phyloP scores from a whole-genome alignment of 1,140 invertebrate genomes.

The Drosophila kurseongensis region DNA sequence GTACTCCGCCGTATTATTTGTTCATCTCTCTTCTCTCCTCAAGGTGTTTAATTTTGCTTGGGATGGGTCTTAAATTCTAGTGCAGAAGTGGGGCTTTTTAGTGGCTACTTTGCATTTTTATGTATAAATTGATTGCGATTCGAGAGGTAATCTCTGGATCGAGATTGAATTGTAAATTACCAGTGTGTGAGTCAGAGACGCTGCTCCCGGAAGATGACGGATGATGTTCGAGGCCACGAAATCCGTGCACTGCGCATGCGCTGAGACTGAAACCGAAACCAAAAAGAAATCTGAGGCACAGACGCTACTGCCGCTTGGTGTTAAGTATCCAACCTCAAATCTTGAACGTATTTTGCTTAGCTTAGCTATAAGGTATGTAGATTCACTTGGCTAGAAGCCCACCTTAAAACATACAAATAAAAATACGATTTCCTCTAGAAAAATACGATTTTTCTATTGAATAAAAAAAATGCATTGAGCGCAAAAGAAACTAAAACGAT shows the following conservation, averaged over 20 bases:
- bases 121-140: constrained; percentile 6
- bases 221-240: constrained; percentile 1
- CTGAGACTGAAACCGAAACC: constrained; percentile 21
- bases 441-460: constrained; percentile 78
- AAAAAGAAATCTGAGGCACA: constrained; percentile 3
- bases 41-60: constrained; percentile 42
- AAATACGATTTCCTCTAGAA: constrained; percentile 72
- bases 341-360: constrained; percentile 37
- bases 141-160: constrained; percentile 1
- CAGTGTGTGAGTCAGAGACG: background rate
- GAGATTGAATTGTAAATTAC: background rate
- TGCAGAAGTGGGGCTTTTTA: background rate
- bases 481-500: constrained; percentile 40
- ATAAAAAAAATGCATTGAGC: constrained; percentile 66
- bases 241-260: constrained; percentile 58
- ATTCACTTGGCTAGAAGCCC: constrained; percentile 42
- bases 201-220: constrained; percentile 5
- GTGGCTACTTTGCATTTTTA: constrained; percentile 5
- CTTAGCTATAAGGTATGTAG: constrained; percentile 80
- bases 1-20: constrained; percentile 40
- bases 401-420: constrained; percentile 56
- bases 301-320: constrained; percentile 47
- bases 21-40: constrained; percentile 29
- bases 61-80: constrained; percentile 20
- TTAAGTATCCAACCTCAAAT: constrained; percentile 66